Evolutionary conservation across 2,888 invertebrate species (phyloP).

Genomic region (Acanthosoma haemorrhoidale): DNA sequence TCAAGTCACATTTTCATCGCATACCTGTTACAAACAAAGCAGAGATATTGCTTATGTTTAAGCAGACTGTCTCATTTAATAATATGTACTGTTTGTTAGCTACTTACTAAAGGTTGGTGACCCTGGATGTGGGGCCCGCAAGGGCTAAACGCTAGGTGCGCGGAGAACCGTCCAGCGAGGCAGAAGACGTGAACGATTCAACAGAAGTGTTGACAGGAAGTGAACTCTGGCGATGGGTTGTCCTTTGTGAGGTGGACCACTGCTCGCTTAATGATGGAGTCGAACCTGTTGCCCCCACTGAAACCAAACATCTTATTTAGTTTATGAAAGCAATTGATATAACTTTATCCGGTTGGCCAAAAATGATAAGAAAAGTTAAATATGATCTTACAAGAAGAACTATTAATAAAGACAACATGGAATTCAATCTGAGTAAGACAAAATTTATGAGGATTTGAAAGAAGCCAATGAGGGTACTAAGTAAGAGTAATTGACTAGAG

Average conservation of each 20-base stretch:
- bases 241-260: slow-evolving; percentile 34
- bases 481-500: too few species aligned
- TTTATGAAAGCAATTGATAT: too few species aligned
- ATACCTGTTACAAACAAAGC: background rate
- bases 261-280: slow-evolving; percentile 39
- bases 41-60: background rate
- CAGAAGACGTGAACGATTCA: slow-evolving; percentile 35
- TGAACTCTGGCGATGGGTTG: slow-evolving; percentile 21
- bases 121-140: slow-evolving; percentile 8
- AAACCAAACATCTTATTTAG: too few species aligned
- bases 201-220: slow-evolving; percentile 34
- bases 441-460: too few species aligned
- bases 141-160: slow-evolving; percentile 22
- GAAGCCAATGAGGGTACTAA: too few species aligned
- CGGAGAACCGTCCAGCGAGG: slow-evolving; percentile 27
- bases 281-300: slow-evolving; percentile 37
- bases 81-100: too few species aligned
- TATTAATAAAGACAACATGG: too few species aligned
- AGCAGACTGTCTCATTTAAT: too few species aligned
- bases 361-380: too few species aligned
- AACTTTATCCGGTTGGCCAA: too few species aligned
- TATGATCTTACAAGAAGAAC: too few species aligned
- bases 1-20: background rate
- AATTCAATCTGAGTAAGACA: too few species aligned
- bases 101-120: slow-evolving; percentile 19